Percentiles rank a stretch among this genome's conserved stretches.
These are phyloP conservation scores for Peromyscus californicus DNA, from an alignment of 2,113 vertebrate species.

Conservation along the genomic window DNA sequence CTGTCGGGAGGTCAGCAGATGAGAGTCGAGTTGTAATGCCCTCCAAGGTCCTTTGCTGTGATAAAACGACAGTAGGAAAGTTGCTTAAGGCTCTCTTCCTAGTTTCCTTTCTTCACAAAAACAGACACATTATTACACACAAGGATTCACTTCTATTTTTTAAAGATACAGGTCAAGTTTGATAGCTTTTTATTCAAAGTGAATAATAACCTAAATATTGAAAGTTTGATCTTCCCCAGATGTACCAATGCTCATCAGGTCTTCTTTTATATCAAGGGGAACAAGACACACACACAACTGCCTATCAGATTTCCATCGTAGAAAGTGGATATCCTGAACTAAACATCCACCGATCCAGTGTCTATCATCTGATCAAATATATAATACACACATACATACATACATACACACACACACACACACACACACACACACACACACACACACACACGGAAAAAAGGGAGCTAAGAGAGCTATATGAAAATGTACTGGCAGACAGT, in stretches of 20 bases:
- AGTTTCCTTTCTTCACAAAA: conserved; percentile 68
- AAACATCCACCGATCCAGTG: conserved; percentile 76
- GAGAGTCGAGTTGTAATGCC: conserved; percentile 79
- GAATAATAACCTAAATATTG: conserved; percentile 82
- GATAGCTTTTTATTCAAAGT: conserved; percentile 84
- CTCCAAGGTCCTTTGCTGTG: conserved; percentile 73
- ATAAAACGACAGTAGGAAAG: conserved; percentile 81
- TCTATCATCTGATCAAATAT: conserved; percentile 82
- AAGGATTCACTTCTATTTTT: conserved; percentile 80
- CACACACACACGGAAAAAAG: background rate
- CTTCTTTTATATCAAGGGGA: conserved; percentile 80
- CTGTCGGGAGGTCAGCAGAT: conserved; percentile 70
- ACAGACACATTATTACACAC: conserved; percentile 70
- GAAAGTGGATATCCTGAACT: conserved; percentile 78
- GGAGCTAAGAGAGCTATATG: conserved; percentile 66
- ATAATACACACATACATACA: conserved; percentile 42
- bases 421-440: background rate
- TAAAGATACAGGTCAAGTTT: conserved; percentile 82
- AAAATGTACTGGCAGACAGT: conserved; percentile 74
- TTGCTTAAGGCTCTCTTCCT: conserved; percentile 62
- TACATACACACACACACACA: background rate
- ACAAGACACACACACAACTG: conserved; percentile 78
- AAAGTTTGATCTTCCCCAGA: conserved; percentile 81
- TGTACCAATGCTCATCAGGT: conserved; percentile 82
- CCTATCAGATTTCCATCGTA: conserved; percentile 80